A percentile compares a stretch with the other conserved stretches of the same genome.
Conservation (phyloP, 2,888 invertebrate genomes). For the Abscondita cerata region DNA sequence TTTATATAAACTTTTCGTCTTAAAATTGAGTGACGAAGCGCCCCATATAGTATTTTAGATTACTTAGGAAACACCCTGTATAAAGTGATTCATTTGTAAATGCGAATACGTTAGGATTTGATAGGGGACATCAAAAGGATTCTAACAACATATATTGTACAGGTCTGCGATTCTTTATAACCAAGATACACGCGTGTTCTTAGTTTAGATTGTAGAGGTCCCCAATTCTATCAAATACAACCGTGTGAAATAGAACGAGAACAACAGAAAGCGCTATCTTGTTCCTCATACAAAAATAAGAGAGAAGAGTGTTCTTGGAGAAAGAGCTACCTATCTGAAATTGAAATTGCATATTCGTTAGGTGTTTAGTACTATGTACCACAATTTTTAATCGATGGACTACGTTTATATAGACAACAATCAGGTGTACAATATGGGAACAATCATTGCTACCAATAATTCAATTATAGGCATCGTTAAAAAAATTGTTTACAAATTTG, state of each 20-base stretch:
- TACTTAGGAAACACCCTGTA: too few relatives aligned
- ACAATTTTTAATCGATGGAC: constrained; percentile 44
- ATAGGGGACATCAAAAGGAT: too few relatives aligned
- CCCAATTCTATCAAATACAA: constrained; percentile 55
- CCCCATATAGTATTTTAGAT: too few relatives aligned
- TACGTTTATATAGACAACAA: constrained; percentile 46
- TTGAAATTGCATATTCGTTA: constrained; percentile 56
- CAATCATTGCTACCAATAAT: constrained; percentile 49
- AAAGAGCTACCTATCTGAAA: constrained; percentile 51
- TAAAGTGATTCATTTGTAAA: too few relatives aligned
- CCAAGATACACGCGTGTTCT: constrained; percentile 44
- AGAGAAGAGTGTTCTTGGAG: neutral
- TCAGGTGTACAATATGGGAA: constrained; percentile 54
- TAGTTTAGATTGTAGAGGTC: constrained; percentile 54
- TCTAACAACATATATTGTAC: too few relatives aligned
- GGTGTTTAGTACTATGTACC: constrained; percentile 58
- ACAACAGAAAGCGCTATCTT: constrained; percentile 9
- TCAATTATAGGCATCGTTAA: too few relatives aligned
- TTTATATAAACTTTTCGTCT: too few relatives aligned
- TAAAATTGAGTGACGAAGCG: too few relatives aligned
- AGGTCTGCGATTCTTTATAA: too few relatives aligned
- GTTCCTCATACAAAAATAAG: neutral
- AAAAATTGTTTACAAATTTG: too few relatives aligned
- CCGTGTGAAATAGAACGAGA: constrained; percentile 48
- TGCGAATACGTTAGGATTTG: too few relatives aligned